phyloP scores from a whole-genome alignment of 2,888 invertebrate species.

The Drosophila prostipennis region DNA sequence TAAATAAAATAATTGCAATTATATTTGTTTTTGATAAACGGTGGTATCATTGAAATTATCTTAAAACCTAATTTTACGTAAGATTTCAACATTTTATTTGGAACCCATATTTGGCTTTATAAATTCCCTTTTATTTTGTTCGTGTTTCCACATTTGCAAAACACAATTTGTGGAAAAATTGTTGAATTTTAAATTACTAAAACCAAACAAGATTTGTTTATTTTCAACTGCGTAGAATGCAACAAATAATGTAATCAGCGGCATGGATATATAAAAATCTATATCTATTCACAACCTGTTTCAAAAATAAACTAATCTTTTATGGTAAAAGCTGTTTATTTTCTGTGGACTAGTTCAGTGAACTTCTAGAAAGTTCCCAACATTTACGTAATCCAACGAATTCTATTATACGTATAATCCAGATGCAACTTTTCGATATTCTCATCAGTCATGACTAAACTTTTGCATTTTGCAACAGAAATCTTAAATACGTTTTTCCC shows the following conservation, averaged over 20 bases:
- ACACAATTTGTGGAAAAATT: neutral
- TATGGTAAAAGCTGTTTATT: neutral
- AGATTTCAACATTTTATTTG: too few species aligned
- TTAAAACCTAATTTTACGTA: too few species aligned
- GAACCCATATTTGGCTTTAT: too few species aligned
- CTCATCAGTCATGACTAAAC: slow-evolving; percentile 42
- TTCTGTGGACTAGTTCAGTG: slow-evolving; percentile 21
- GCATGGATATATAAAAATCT: neutral
- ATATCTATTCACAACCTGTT: slow-evolving; percentile 11
- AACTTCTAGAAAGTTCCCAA: slow-evolving; percentile 30
- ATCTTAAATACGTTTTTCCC: neutral
- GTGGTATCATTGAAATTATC: too few species aligned
- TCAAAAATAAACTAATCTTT: slow-evolving; percentile 1
- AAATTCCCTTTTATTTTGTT: neutral
- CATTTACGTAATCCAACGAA: neutral
- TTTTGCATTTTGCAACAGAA: slow-evolving; percentile 10
- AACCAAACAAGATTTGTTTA: neutral
- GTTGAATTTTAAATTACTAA: neutral
- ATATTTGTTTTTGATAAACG: too few species aligned
- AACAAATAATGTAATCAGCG: slow-evolving; percentile 1
- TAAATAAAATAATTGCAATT: too few species aligned
- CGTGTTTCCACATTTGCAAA: neutral
- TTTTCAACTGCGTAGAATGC: slow-evolving; percentile 15
- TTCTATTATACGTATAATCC: slow-evolving; percentile 5
- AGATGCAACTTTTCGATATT: neutral